Evolutionary conservation across 2,113 vertebrate species (phyloP).

Genomic region (Pica pica): DNA sequence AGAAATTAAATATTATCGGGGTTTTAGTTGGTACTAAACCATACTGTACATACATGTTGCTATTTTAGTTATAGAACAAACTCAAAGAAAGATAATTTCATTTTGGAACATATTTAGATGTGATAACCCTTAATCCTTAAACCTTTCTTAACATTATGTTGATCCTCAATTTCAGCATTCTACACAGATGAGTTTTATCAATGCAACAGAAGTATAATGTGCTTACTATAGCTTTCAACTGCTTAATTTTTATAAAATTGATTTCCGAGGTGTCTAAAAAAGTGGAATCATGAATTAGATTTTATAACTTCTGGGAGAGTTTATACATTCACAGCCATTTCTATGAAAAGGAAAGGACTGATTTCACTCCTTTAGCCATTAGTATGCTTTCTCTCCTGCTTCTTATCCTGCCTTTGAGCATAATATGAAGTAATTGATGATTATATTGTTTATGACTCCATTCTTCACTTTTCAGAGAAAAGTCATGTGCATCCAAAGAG

Average conservation of each 20-base stretch:
- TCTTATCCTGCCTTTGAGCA: background rate
- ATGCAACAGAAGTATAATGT: background rate
- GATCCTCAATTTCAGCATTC: background rate
- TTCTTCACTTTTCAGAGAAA: background rate
- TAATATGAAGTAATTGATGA: background rate
- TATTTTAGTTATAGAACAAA: background rate
- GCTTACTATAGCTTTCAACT: background rate
- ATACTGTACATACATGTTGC: background rate
- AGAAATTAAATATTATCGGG: background rate
- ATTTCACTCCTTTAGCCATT: background rate
- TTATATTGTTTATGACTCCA: background rate
- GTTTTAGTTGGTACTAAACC: background rate
- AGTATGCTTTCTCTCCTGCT: background rate
- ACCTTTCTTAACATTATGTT: background rate
- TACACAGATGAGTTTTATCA: background rate
- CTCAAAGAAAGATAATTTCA: background rate
- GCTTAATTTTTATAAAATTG: background rate
- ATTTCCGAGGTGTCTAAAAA: background rate
- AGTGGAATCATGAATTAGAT: background rate
- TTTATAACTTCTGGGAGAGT: background rate
- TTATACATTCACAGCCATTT: background rate
- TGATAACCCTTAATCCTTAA: background rate
- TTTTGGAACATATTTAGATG: background rate
- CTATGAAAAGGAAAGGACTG: background rate
- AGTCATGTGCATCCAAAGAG: background rate